Percentiles rank a stretch among this genome's conserved stretches.
These are phyloP conservation scores for Acanthurus lineatus DNA, from an alignment of 2,797 vertebrate species.

Conservation along the genomic window DNA sequence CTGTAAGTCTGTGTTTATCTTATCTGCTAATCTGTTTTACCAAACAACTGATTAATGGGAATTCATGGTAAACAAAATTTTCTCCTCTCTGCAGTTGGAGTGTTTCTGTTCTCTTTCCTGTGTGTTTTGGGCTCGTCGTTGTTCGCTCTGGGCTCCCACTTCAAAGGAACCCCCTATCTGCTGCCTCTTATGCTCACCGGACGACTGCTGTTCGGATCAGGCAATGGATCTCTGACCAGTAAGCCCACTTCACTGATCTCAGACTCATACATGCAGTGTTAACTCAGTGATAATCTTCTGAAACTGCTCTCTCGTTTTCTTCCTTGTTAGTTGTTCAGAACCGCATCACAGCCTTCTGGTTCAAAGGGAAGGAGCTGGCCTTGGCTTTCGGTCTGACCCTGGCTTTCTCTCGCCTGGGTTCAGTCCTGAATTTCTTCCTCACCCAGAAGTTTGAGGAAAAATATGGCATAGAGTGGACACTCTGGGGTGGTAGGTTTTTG, in stretches of 20 bases:
- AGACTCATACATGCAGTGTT: fast-evolving
- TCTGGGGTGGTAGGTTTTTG: constrained; percentile 86
- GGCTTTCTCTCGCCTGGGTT: constrained; percentile 88
- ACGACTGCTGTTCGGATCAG: constrained; percentile 88
- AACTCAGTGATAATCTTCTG: background rate
- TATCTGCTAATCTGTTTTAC: background rate
- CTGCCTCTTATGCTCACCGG: constrained; percentile 89
- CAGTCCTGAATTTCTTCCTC: constrained; percentile 90
- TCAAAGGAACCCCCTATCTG: constrained; percentile 87
- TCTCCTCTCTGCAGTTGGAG: constrained; percentile 80
- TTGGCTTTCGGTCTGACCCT: constrained; percentile 88
- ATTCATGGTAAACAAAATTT: background rate
- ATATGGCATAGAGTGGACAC: constrained; percentile 90
- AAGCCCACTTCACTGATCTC: constrained; percentile 46
- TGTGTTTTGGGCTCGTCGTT: constrained; percentile 88
- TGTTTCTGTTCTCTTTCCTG: constrained; percentile 90
- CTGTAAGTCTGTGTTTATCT: constrained; percentile 77
- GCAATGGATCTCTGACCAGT: constrained; percentile 90
- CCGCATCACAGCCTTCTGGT: constrained; percentile 89
- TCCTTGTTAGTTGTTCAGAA: constrained; percentile 87
- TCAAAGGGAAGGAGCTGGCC: constrained; percentile 90
- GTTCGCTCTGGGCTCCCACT: constrained; percentile 90
- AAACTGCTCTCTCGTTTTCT: background rate
- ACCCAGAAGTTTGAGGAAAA: constrained; percentile 86
- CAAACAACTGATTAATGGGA: background rate